Base-by-base conservation (phyloP, 2,797 vertebrate species). In the Pangasius sanitwongsei region DNA sequence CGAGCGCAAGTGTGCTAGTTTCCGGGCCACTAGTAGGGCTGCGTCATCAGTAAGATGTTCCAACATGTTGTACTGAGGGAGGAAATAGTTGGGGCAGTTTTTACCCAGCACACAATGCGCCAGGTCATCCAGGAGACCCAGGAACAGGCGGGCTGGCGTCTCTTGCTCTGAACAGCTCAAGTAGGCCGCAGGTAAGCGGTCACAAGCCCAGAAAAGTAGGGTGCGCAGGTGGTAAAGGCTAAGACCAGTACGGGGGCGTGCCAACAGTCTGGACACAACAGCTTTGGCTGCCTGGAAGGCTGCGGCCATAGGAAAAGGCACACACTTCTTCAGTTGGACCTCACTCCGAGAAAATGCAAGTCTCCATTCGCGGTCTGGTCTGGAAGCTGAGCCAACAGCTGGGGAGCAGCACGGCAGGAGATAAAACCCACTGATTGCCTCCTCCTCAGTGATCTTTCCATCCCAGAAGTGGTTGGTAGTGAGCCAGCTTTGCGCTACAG, bases 51-150 rank as follows among this genome's bases (percentile, higher is more conserved):
- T 93, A 87, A 94, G 94, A 91, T 96, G 94, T 93, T 96, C 95
- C 55, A 97, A 89, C 95, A 98, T 97, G 94, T 97, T 97, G 93
- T 96, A 97, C 90, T 96, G 96, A 0, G 96, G 97, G 67, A 98
- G 95, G 93, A 98, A 98, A 94, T 98, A 98, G 93, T 97, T 97
- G 23, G 97, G 97, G 81, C 97, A 97, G 88, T 93, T 95, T 91
- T 97, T 96, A 18, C 96, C 95, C 57, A 97, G 93, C 87, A 97
- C 95, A 92, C 96, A 97, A 78, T 97, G 97, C 3, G 96, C 94
- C 85, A 98, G 94, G 89, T 98, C 97, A 1, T 98, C 97, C 57
- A 98, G 93, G 16, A 98, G 96, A 28, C 97, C 97, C 7, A 98
- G 95, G 50, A 97, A 96, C 87, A 97, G 97, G 77, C 96, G 96